Conservation (phyloP, 2,888 invertebrate species). For the Agelastica alni region DNA sequence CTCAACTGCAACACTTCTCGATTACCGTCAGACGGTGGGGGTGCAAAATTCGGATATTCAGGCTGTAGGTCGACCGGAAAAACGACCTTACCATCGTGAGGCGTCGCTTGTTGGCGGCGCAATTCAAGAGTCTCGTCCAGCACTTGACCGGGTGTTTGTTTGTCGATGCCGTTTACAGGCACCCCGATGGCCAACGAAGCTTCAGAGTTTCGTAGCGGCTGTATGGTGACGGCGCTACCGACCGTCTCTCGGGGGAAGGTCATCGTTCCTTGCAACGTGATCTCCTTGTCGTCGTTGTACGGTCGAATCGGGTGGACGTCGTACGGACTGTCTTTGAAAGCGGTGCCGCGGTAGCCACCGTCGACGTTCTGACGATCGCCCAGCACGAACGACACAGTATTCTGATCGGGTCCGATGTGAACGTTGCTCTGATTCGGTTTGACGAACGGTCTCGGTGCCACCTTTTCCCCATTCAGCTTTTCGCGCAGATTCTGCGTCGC, state of each 20-base stretch:
- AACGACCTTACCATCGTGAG: constrained; percentile 45
- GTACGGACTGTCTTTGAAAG: constrained; percentile 60
- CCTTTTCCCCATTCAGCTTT: constrained; percentile 54
- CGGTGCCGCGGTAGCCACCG: constrained; percentile 54
- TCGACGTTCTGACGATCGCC: constrained; percentile 67
- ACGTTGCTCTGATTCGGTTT: constrained; percentile 67
- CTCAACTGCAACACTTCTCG: constrained; percentile 52
- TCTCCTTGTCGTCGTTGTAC: constrained; percentile 32
- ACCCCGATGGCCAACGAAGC: constrained; percentile 54
- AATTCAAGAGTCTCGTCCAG: constrained; percentile 51
- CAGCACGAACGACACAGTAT: constrained; percentile 67
- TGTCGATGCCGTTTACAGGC: constrained; percentile 46
- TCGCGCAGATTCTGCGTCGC: constrained; percentile 54
- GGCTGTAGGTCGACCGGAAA: constrained; percentile 50
- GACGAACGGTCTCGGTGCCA: constrained; percentile 44
- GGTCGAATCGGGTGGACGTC: constrained; percentile 53
- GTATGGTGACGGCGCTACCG: constrained; percentile 50
- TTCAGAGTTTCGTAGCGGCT: constrained; percentile 53
- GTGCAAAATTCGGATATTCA: constrained; percentile 38
- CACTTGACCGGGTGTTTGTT: constrained; percentile 53
- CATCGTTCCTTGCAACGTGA: constrained; percentile 26
- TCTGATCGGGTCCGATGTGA: constrained; percentile 66
- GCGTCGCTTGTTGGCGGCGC: constrained; percentile 26
- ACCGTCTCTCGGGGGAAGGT: constrained; percentile 18
- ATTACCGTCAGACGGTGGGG: constrained; percentile 32